phyloP scores from a whole-genome alignment of 2,888 invertebrate genomes.

The Imbricaverruca yamaguchii region DNA sequence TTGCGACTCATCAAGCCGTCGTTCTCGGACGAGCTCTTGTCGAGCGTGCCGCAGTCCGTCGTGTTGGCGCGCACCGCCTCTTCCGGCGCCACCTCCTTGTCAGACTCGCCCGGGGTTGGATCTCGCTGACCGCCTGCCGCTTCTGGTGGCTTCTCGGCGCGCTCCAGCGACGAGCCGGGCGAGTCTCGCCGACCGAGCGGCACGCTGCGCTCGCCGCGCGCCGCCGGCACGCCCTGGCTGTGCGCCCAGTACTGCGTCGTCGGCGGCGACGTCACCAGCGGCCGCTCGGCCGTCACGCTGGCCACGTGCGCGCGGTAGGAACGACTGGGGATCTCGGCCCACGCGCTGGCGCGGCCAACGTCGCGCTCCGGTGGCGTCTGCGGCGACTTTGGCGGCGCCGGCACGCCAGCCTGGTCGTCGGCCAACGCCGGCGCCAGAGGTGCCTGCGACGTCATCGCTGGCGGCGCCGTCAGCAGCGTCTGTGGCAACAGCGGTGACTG shows the following conservation, averaged over 20 bases:
- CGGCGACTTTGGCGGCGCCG: too few relatives aligned
- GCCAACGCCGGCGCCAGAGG: background rate
- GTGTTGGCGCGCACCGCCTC: conserved; percentile 31
- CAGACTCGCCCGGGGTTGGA: conserved; percentile 19
- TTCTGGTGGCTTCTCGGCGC: background rate
- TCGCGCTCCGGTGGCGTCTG: conserved; percentile 13
- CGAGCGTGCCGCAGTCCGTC: conserved; percentile 39
- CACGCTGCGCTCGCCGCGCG: background rate
- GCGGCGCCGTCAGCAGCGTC: background rate
- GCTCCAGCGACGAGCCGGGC: background rate
- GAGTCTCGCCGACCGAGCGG: background rate
- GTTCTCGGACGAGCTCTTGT: conserved; percentile 41
- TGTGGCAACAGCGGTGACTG: background rate
- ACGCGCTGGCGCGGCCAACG: conserved; percentile 19
- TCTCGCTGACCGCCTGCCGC: conserved; percentile 8
- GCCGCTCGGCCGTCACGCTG: conserved; percentile 1
- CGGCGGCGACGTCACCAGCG: background rate
- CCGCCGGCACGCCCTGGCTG: conserved; percentile 3
- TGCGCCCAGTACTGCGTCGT: background rate
- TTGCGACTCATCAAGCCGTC: conserved; percentile 36
- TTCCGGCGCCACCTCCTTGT: conserved; percentile 21
- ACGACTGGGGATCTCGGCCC: conserved; percentile 17
- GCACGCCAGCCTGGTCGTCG: background rate
- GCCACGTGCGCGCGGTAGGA: conserved; percentile 17
- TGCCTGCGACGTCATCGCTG: too few relatives aligned